phyloP scores from a whole-genome alignment of 2,888 invertebrate species.

The Bombyx huttoni region DNA sequence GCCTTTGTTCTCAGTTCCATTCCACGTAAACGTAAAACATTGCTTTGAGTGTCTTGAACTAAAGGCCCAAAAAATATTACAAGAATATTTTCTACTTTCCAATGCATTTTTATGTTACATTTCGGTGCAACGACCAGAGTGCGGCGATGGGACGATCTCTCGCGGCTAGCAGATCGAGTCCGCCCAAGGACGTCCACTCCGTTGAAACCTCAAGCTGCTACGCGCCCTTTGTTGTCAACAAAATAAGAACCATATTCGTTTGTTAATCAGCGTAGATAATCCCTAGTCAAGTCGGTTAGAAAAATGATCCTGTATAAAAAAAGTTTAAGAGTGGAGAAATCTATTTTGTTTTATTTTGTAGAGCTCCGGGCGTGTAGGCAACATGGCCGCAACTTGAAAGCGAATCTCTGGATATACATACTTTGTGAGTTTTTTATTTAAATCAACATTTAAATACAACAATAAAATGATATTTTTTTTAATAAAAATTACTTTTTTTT shows the following conservation, averaged over 20 bases:
- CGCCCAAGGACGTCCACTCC: conserved; percentile 71
- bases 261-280: conserved; percentile 28
- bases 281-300: conserved; percentile 55
- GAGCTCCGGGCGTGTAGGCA: conserved; percentile 44
- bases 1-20: conserved; percentile 3
- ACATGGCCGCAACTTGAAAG: conserved; percentile 59
- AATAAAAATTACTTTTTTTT: not conserved
- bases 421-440: conserved; percentile 28
- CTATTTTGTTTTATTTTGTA: conserved; percentile 65
- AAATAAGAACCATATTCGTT: conserved; percentile 26
- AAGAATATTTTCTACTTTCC: conserved; percentile 63
- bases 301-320: conserved; percentile 72
- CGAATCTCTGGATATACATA: conserved; percentile 48
- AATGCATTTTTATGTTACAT: conserved; percentile 66
- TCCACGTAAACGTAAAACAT: conserved; percentile 6
- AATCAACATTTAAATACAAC: not conserved
- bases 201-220: conserved; percentile 27
- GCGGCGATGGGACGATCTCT: conserved; percentile 63
- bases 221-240: conserved; percentile 24
- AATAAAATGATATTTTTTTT: not conserved
- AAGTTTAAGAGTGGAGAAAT: conserved; percentile 49
- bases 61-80: conserved; percentile 27
- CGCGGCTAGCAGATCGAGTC: conserved; percentile 70
- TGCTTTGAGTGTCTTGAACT: not conserved
- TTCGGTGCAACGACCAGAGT: conserved; percentile 69